A percentile compares a stretch with the other conserved stretches of the same genome.
phyloP scores from a whole-genome alignment of 2,888 invertebrate species.

The Hyposoter didymator region DNA sequence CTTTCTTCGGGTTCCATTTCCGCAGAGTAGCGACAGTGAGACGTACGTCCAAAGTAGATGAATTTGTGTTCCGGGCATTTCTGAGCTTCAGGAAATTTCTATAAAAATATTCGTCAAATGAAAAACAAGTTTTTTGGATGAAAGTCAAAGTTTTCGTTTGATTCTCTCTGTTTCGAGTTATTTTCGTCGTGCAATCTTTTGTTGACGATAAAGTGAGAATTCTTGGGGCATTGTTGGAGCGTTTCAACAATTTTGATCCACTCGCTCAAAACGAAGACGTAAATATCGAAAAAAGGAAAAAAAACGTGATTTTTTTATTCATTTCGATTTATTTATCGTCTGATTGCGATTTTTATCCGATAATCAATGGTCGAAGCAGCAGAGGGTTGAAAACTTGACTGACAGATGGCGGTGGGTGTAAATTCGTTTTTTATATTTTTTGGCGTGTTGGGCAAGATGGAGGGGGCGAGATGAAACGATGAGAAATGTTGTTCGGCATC shows the following conservation, averaged over 20 bases:
- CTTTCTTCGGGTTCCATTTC: background rate
- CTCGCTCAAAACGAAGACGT: background rate
- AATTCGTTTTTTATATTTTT: constrained; percentile 1
- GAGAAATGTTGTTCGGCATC: background rate
- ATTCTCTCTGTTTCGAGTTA: no score
- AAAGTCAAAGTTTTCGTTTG: no score
- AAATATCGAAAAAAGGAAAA: background rate
- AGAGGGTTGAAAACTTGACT: background rate
- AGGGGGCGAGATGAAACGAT: background rate
- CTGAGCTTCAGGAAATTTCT: no score
- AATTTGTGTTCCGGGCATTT: no score
- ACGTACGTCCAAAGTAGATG: no score
- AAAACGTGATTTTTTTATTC: background rate
- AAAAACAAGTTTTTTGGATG: no score
- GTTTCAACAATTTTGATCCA: background rate
- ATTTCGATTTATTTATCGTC: background rate
- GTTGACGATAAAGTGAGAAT: no score
- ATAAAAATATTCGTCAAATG: no score
- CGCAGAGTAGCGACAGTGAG: background rate
- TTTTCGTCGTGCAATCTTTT: no score
- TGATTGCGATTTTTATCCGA: background rate
- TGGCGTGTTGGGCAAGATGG: background rate
- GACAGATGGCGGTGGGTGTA: background rate
- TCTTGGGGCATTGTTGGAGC: background rate
- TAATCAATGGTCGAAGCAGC: background rate